Evolutionary conservation across 2,797 vertebrate genomes (phyloP), one percentile per base, ranked within the genome.

Genomic region (Centropyge bicolor): DNA sequence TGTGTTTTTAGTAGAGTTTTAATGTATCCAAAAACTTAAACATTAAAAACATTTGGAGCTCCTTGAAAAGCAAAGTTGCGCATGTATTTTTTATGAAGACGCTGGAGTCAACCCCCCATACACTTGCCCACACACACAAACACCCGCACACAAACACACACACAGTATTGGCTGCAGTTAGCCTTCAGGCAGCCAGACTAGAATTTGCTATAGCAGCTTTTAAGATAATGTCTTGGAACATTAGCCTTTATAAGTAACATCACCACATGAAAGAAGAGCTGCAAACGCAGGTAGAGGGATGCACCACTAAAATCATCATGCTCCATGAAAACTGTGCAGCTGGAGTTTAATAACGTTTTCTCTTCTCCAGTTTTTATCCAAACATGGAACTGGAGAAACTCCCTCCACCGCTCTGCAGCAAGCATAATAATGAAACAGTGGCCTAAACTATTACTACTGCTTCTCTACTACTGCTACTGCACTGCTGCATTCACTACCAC

Each of bases 201-300:
- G 60, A 83, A 93, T 90, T 81, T 89, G 78, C 89, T 89, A 83
- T 74, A 80, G 79, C 71, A 91, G 72, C 75, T 87, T 73, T 82
- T 75, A 85, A 89, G 88, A 90, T 88, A 87, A 87, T 89, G 90
- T 90, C 85, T 88, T 81, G 89, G 86, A 93, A 91, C 89, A 91
- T 93, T 93, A 92, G 85, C 83, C 83, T 93, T 92, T 90, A 92
- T 92, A 92, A 88, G 88, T 83, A 91, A 88, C 82, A 82, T 78
- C 64, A 67, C 41, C 81, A 78, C 62, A 78, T 85, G 77, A 86
- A 84, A 79, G 87, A 81, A 72, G 45, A 72, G 77, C 66, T 74
- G 74, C 35, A 71, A 75, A 86, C 65, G 69, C 83, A 83, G 79
- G 78, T 79, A 72, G 73, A 80, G 70, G 66, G 59, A 79, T n/a